These are phyloP conservation scores for Sphaeramia orbicularis DNA, from an alignment of 2,797 vertebrate species.

Conservation along the genomic window DNA sequence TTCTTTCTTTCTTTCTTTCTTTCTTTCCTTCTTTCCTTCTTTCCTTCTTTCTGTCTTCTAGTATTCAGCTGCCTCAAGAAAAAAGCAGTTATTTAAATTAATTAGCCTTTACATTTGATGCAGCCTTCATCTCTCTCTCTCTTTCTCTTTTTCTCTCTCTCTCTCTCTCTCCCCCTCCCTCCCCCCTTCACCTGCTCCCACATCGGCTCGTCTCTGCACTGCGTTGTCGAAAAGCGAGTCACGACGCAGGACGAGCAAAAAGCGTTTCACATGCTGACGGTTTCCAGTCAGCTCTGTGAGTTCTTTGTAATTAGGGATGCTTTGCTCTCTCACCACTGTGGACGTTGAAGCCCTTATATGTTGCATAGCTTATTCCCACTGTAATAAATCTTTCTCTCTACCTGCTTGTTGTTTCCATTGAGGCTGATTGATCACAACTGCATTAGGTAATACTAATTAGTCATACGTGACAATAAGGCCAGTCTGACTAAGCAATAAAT, in stretches of 20 bases:
- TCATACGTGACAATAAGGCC: constrained; percentile 33
- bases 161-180: neutral
- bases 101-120: constrained; percentile 40
- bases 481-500: constrained; percentile 26
- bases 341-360: neutral
- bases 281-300: constrained; percentile 35
- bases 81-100: constrained; percentile 18
- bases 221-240: constrained; percentile 13
- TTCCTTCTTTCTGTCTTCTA: too few species aligned
- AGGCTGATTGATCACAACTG: constrained; percentile 40
- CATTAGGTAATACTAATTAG: constrained; percentile 33
- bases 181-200: constrained; percentile 17
- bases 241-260: constrained; percentile 15
- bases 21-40: too few species aligned
- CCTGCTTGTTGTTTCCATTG: constrained; percentile 24
- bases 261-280: constrained; percentile 14
- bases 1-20: too few species aligned
- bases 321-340: neutral
- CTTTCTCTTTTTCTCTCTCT: constrained; percentile 2
- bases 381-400: constrained; percentile 38
- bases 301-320: neutral
- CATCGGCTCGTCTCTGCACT: neutral
- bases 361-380: constrained; percentile 21
- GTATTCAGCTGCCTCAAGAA: constrained; percentile 25
- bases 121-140: constrained; percentile 19